A percentile compares a stretch with the other conserved stretches of the same genome.
These are phyloP conservation scores for Scarus forsteni DNA, from an alignment of 2,797 vertebrate species.

Conservation along the genomic window DNA sequence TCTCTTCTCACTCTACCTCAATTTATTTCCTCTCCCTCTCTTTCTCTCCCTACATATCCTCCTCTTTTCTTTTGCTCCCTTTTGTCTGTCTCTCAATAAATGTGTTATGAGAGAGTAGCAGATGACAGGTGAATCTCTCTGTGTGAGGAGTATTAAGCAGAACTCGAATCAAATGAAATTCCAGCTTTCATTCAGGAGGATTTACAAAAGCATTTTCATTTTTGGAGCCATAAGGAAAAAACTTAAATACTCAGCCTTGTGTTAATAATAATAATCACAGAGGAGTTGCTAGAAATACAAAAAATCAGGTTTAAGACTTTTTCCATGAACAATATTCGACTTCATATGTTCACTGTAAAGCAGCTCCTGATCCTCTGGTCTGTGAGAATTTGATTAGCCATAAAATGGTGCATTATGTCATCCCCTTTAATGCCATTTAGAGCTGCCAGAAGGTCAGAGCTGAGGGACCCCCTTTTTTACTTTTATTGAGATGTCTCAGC, in stretches of 20 bases:
- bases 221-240: not conserved
- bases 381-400: slow-evolving; percentile 85
- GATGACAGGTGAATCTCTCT: slow-evolving; percentile 76
- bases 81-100: slow-evolving; percentile 71
- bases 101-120: slow-evolving; percentile 70
- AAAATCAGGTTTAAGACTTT: slow-evolving; percentile 29
- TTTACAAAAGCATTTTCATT: slow-evolving; percentile 31
- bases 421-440: slow-evolving; percentile 79
- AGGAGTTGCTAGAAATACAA: slow-evolving; percentile 41
- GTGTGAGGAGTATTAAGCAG: slow-evolving; percentile 49
- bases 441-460: slow-evolving; percentile 81
- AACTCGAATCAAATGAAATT: slow-evolving; percentile 60
- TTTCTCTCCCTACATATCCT: slow-evolving; percentile 68
- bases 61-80: slow-evolving; percentile 64
- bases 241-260: slow-evolving; percentile 6
- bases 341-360: slow-evolving; percentile 76
- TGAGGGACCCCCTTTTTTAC: slow-evolving; percentile 65
- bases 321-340: slow-evolving; percentile 53
- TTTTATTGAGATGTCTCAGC: slow-evolving; percentile 81
- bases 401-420: slow-evolving; percentile 86
- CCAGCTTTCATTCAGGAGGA: slow-evolving; percentile 36
- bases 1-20: slow-evolving; percentile 61
- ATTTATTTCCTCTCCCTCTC: slow-evolving; percentile 74
- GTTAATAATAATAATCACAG: slow-evolving; percentile 19
- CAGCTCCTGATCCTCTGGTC: slow-evolving; percentile 71